Conservation (phyloP, 2,797 vertebrate genomes). For the Falco cherrug region DNA sequence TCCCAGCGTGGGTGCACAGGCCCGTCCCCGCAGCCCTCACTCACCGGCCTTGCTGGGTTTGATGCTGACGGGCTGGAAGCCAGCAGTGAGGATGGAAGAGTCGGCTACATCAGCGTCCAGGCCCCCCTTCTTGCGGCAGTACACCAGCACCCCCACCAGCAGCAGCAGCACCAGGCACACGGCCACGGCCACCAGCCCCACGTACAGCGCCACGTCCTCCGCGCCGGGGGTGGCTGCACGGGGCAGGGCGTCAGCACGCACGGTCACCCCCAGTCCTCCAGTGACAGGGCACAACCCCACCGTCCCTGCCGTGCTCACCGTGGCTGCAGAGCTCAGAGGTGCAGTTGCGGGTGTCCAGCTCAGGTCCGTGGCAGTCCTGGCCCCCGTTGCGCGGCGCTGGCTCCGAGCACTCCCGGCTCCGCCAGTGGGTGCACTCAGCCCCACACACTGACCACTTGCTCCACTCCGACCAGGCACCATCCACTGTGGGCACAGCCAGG, state of each 20-base stretch:
- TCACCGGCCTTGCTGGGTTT: constrained; percentile 98
- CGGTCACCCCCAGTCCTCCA: fast-evolving
- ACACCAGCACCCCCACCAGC: constrained; percentile 91
- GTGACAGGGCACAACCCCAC: too few relatives aligned
- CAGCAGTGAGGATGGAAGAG: constrained; percentile 97
- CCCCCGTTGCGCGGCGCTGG: constrained; percentile 92
- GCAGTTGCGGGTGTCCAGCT: constrained; percentile 95
- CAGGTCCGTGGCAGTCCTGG: constrained; percentile 88
- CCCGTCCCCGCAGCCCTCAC: background rate
- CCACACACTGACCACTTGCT: constrained; percentile 95
- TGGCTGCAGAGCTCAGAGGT: constrained; percentile 94
- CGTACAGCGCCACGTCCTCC: constrained; percentile 93
- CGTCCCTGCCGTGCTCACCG: constrained; percentile 78
- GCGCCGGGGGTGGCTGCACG: constrained; percentile 82
- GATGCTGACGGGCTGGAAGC: constrained; percentile 98
- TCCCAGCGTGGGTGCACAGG: background rate
- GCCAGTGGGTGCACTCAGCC: constrained; percentile 93
- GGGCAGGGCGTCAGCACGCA: background rate
- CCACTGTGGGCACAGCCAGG: constrained; percentile 77
- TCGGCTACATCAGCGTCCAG: constrained; percentile 94
- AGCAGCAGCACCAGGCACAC: constrained; percentile 93
- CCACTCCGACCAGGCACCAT: constrained; percentile 95
- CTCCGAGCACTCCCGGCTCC: constrained; percentile 93
- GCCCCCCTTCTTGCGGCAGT: constrained; percentile 93
- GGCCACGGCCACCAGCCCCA: constrained; percentile 92